A percentile compares a stretch with the other conserved stretches of the same genome.
Conservation (phyloP, 2,888 invertebrate species). For the Aphodius granarius region DNA sequence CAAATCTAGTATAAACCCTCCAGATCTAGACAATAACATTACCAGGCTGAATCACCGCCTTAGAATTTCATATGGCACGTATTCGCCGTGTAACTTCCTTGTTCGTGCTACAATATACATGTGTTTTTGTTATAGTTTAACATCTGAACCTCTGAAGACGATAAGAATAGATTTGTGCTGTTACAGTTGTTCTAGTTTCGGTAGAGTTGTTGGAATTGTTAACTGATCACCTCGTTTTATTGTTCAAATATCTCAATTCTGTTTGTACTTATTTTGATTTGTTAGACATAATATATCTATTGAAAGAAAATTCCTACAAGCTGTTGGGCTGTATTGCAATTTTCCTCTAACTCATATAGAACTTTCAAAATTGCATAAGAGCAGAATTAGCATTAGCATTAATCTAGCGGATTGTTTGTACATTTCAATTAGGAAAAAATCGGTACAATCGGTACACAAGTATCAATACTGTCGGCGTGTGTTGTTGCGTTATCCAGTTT, state of each 20-base stretch:
- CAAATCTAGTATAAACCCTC: conserved; percentile 26
- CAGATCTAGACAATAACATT: neutral
- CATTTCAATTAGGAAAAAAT: neutral
- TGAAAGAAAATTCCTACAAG: neutral
- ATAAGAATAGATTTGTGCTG: neutral
- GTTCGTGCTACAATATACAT: neutral
- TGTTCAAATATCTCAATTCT: too few species aligned
- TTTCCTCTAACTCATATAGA: neutral
- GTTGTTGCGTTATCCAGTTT: neutral
- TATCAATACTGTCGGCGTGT: neutral
- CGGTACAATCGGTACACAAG: neutral
- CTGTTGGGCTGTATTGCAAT: neutral
- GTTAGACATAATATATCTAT: neutral
- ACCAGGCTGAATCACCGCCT: neutral
- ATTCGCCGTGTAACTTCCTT: neutral
- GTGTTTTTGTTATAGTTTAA: neutral
- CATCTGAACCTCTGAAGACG: neutral
- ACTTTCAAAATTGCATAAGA: neutral
- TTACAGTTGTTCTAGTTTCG: neutral
- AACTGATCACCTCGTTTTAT: neutral
- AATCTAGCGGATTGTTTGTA: neutral
- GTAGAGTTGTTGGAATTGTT: neutral
- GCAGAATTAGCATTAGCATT: neutral
- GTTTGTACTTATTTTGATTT: too few species aligned
- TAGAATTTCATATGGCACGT: neutral